Conservation (phyloP, 2,797 vertebrate species). For the Cetoscarus ocellatus region DNA sequence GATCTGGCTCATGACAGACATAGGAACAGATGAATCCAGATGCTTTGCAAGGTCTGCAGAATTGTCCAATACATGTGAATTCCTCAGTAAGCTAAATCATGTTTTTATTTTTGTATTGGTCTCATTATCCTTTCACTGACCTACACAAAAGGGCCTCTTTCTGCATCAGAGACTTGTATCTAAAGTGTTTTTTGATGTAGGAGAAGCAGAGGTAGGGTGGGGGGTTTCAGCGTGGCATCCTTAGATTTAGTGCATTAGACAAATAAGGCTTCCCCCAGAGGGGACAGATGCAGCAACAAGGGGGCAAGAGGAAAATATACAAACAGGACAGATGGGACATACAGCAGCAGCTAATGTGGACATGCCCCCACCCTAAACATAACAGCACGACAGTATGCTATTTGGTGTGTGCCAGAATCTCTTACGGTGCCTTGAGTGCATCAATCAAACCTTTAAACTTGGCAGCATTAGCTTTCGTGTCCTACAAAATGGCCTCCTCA, state of each 20-base stretch:
- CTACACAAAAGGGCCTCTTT: conserved; percentile 18
- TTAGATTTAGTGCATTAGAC: conserved; percentile 82
- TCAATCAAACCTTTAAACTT: conserved; percentile 36
- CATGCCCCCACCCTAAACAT: conserved; percentile 37
- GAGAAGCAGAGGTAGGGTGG: conserved; percentile 50
- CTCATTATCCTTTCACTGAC: conserved; percentile 23
- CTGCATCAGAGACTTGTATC: background rate
- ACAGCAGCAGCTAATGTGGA: conserved; percentile 57
- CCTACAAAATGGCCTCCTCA: conserved; percentile 6
- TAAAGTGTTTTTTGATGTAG: background rate
- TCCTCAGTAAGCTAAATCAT: background rate
- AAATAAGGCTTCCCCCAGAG: conserved; percentile 78
- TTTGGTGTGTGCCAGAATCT: conserved; percentile 52
- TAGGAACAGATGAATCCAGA: too few relatives aligned
- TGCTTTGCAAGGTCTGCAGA: conserved; percentile 25
- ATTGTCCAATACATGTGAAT: conserved; percentile 34
- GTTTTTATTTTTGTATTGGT: background rate
- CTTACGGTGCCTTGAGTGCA: conserved; percentile 28
- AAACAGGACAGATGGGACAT: conserved; percentile 40
- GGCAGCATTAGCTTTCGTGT: conserved; percentile 33
- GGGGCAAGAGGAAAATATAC: conserved; percentile 52
- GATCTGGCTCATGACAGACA: too few relatives aligned
- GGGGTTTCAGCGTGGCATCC: conserved; percentile 68
- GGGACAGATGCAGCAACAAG: conserved; percentile 80
- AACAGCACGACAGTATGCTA: conserved; percentile 15